Evolutionary conservation across 2,888 invertebrate species (phyloP), one percentile per base, ranked within the genome.

Genomic region (Antheraea assamensis): DNA sequence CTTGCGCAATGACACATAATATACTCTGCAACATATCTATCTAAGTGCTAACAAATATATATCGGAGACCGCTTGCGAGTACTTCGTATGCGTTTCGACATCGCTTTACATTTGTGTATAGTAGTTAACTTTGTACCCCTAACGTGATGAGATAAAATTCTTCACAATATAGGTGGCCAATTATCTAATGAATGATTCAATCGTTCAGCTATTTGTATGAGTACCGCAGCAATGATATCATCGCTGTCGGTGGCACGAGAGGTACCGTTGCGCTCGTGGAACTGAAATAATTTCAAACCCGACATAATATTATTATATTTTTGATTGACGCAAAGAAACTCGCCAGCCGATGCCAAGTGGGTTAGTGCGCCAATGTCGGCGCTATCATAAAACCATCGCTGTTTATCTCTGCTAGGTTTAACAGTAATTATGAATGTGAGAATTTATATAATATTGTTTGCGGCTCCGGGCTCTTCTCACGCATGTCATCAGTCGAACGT

Each of bases 291-390:
- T 68, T 35, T n/a, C 2, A 71, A 66, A 71, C 68, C 71, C 49
- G 72, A 84, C 87, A 85, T 85, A 85, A 87, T 86, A 86, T 85
- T 30, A 64, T 66, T 31, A 68, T 68, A 68, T 35, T 68, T 64
- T 86, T 87, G 88, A 89, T 91, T 87, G 91, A 90, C 88, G 90
- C 88, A 88, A 88, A 90, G 85, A 82, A 83, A 83, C 83, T 83
- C 81, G 83, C 80, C 78, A 80, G 80, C 79, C 81, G 83, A 83
- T 89, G 92, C 92, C 92, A 92, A 93, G 86, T 93, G 85, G 91
- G 92, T 92, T 90, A 92, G 86, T 90, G 84, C 90, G 90, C 88
- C 92, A 93, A 93, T 93, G 93, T 91, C 92, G 90, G 84, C 85
- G 83, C 86, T 84, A 88, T 88, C 89, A 87, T 92, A 90, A 90